These are phyloP conservation scores for Eidolon dupreanum DNA, from an alignment of 2,797 vertebrate genomes.

Conservation along the genomic window DNA sequence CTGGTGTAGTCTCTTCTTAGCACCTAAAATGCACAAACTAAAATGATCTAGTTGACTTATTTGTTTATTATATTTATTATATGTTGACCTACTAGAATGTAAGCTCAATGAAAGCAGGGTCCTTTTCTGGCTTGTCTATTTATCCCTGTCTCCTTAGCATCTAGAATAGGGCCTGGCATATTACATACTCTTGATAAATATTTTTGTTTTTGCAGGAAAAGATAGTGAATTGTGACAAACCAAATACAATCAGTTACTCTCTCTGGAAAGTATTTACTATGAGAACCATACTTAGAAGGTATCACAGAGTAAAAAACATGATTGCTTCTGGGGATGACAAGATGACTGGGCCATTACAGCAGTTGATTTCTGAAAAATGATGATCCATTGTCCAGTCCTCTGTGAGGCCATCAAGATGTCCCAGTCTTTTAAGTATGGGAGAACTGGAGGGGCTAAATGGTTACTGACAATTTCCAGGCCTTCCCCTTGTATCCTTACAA, in stretches of 20 bases:
- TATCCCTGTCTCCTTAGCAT: not conserved
- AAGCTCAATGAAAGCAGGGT: not conserved
- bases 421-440: not conserved
- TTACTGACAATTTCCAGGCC: not conserved
- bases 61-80: not conserved
- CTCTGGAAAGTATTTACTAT: not conserved
- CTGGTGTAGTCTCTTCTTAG: not conserved
- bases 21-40: not conserved
- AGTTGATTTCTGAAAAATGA: not conserved
- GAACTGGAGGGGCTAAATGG: not conserved
- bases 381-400: not conserved
- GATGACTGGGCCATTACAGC: not conserved
- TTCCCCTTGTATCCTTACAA: not conserved
- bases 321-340: not conserved
- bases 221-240: not conserved
- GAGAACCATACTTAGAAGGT: not conserved
- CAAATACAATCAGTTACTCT: not conserved
- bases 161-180: not conserved
- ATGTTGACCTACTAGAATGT: not conserved
- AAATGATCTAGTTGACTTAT: not conserved
- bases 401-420: not conserved
- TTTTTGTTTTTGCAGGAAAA: not conserved
- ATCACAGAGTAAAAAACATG: not conserved
- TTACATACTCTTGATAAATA: not conserved
- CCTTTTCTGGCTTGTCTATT: not conserved